These are phyloP conservation scores for Mythimna albipuncta DNA, from an alignment of 2,888 invertebrate species.

Conservation along the genomic window DNA sequence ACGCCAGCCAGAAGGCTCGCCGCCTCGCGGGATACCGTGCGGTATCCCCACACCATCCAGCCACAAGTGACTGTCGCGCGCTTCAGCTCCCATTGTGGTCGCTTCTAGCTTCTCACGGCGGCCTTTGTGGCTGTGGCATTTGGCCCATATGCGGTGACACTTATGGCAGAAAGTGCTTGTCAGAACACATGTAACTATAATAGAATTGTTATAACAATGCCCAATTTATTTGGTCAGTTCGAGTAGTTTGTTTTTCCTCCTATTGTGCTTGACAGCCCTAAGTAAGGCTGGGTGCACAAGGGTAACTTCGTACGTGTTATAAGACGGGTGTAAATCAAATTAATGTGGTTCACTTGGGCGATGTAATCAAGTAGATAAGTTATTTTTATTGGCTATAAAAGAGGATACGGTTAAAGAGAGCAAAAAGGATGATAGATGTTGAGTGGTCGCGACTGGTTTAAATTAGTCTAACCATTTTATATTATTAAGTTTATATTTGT, in stretches of 20 bases:
- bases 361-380: conserved; percentile 36
- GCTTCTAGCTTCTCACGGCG: too few relatives aligned
- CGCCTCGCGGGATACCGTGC: too few relatives aligned
- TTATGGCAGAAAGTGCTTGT: conserved; percentile 1
- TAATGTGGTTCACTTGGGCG: conserved; percentile 42
- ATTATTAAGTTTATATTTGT: too few relatives aligned
- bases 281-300: conserved; percentile 19
- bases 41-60: too few relatives aligned
- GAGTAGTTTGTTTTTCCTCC: conserved; percentile 40
- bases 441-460: neutral
- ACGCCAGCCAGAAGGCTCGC: too few relatives aligned
- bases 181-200: conserved; percentile 22
- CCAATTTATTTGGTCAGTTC: conserved; percentile 48
- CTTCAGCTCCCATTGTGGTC: too few relatives aligned
- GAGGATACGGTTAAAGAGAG: conserved; percentile 22
- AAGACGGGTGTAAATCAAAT: conserved; percentile 52
- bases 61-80: too few relatives aligned
- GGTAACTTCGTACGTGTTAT: conserved; percentile 40
- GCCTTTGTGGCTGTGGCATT: too few relatives aligned
- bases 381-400: conserved; percentile 46
- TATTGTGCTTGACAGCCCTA: conserved; percentile 44
- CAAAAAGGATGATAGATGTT: conserved; percentile 14
- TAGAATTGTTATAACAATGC: conserved; percentile 35
- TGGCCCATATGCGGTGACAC: too few relatives aligned
- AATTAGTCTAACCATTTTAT: too few relatives aligned